phyloP scores from a whole-genome alignment of 2,888 invertebrate genomes.

The Lagria hirta region DNA sequence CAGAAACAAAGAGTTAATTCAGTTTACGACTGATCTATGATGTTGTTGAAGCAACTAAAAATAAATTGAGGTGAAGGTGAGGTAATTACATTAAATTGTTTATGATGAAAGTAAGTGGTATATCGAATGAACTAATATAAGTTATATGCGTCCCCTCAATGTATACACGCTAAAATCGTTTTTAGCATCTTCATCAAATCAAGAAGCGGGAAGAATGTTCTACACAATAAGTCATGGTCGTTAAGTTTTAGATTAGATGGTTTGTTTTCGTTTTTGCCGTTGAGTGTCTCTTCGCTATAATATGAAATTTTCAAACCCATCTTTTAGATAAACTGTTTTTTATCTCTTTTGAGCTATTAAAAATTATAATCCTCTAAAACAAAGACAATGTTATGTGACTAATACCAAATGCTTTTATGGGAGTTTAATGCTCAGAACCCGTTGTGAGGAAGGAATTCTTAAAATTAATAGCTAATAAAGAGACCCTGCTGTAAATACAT shows the following conservation, averaged over 20 bases:
- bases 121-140: constrained; percentile 43
- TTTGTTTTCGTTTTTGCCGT: too few species aligned
- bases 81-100: constrained; percentile 46
- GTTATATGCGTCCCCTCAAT: constrained; percentile 18
- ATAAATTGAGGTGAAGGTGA: constrained; percentile 47
- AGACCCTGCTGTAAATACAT: constrained; percentile 35
- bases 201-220: constrained; percentile 2
- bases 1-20: constrained; percentile 30
- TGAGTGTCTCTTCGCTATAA: too few species aligned
- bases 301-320: too few species aligned
- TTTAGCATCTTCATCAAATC: constrained; percentile 12
- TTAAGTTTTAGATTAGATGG: too few species aligned
- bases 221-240: not conserved
- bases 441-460: constrained; percentile 41
- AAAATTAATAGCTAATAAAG: constrained; percentile 43
- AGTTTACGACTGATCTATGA: constrained; percentile 32
- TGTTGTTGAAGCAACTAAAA: constrained; percentile 38
- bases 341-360: too few species aligned
- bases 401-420: constrained; percentile 39
- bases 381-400: constrained; percentile 39
- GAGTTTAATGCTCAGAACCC: constrained; percentile 40
- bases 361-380: too few species aligned
- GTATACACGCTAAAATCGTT: constrained; percentile 7
- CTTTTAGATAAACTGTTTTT: too few species aligned
- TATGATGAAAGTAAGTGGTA: constrained; percentile 45